These are phyloP conservation scores for Lysandra coridon DNA, from an alignment of 2,888 invertebrate genomes.

Conservation along the genomic window DNA sequence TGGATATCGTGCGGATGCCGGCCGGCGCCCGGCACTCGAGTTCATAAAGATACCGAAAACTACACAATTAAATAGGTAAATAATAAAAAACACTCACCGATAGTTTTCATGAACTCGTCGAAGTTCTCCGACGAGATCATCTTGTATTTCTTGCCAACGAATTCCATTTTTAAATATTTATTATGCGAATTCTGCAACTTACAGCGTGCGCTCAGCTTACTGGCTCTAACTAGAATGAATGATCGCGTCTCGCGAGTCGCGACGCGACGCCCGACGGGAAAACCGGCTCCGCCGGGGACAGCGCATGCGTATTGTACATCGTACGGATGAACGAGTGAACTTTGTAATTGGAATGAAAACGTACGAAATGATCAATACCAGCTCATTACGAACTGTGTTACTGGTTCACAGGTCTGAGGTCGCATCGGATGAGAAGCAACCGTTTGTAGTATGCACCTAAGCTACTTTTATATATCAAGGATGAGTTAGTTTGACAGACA, in stretches of 20 bases:
- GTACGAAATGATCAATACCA: constrained; percentile 40
- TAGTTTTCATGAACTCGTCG: constrained; percentile 93
- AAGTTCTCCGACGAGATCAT: constrained; percentile 90
- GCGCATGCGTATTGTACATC: constrained; percentile 49
- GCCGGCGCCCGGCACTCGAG: constrained; percentile 60
- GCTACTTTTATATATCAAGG: not conserved
- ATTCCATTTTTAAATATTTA: constrained; percentile 64
- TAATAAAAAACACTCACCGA: constrained; percentile 82
- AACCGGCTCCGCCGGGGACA: constrained; percentile 40
- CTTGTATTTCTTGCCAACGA: constrained; percentile 89
- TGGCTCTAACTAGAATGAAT: constrained; percentile 64
- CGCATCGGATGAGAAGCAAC: not conserved
- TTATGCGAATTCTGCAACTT: constrained; percentile 38
- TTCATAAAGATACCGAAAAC: constrained; percentile 44
- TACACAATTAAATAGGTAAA: constrained; percentile 39
- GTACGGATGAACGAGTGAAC: constrained; percentile 51
- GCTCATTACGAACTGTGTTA: constrained; percentile 13
- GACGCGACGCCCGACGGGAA: constrained; percentile 37
- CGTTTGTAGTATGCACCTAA: not conserved
- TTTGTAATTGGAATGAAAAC: constrained; percentile 35
- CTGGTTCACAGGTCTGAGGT: constrained; percentile 7
- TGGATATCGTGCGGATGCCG: constrained; percentile 50
- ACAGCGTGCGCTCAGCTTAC: constrained; percentile 47
- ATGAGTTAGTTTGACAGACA: not conserved
- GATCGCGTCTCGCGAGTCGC: constrained; percentile 34